Evolutionary conservation across 2,113 vertebrate species (phyloP).

Genomic region (Laticauda laticaudata): DNA sequence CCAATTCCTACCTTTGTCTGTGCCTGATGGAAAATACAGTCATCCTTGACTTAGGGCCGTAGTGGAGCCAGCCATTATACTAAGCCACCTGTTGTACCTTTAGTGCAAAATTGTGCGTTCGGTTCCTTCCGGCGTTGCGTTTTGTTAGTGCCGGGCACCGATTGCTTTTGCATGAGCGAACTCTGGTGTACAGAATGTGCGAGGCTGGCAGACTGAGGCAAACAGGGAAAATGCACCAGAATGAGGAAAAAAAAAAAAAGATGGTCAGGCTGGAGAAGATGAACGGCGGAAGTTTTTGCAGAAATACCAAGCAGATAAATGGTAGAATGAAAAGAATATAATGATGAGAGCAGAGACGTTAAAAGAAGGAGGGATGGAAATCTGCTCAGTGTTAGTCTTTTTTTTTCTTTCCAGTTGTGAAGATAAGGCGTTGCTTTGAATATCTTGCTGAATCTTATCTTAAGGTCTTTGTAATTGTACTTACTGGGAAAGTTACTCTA

Average conservation of each 20-base stretch:
- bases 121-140: slow-evolving; percentile 7
- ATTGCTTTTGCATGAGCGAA: slow-evolving; percentile 47
- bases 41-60: background rate
- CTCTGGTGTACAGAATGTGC: background rate
- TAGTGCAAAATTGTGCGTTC: background rate
- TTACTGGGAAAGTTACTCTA: slow-evolving; percentile 51
- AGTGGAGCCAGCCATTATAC: background rate
- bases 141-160: slow-evolving; percentile 15
- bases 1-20: slow-evolving; percentile 31
- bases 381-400: slow-evolving; percentile 43
- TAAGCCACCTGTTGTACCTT: background rate
- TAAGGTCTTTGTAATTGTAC: slow-evolving; percentile 34
- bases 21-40: slow-evolving; percentile 25
- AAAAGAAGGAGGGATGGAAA: slow-evolving; percentile 31
- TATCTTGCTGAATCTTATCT: slow-evolving; percentile 42
- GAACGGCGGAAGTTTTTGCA: slow-evolving; percentile 49
- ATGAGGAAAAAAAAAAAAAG: slow-evolving; percentile 41
- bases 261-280: slow-evolving; percentile 62
- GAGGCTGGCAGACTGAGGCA: slow-evolving; percentile 43
- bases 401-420: slow-evolving; percentile 16
- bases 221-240: slow-evolving; percentile 55
- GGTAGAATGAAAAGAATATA: slow-evolving; percentile 53
- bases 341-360: slow-evolving; percentile 35
- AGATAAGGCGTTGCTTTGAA: slow-evolving; percentile 59
- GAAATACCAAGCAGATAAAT: slow-evolving; percentile 57